These are phyloP conservation scores for Aptenodytes forsteri DNA, from an alignment of 2,113 vertebrate species.

Conservation along the genomic window DNA sequence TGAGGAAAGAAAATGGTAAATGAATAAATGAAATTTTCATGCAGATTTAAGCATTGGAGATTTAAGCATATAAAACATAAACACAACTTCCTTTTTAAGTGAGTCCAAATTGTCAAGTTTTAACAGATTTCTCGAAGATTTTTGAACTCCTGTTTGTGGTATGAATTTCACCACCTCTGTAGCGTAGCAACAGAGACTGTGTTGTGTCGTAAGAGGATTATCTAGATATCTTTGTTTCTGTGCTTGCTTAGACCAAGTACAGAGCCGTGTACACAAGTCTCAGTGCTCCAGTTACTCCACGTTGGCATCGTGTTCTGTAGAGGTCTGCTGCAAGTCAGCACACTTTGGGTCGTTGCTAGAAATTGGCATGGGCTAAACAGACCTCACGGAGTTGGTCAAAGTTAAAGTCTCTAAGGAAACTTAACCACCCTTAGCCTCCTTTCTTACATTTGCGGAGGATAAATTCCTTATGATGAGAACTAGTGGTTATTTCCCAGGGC, in stretches of 20 bases:
- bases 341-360: not conserved
- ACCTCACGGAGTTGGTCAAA: not conserved
- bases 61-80: not conserved
- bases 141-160: not conserved
- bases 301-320: rapidly evolving
- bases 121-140: not conserved
- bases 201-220: not conserved
- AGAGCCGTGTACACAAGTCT: not conserved
- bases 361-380: not conserved
- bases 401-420: not conserved
- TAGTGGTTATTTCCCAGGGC: not conserved
- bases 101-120: not conserved
- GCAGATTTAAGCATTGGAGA: not conserved
- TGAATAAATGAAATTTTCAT: not conserved
- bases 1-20: constrained; percentile 91
- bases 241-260: not conserved
- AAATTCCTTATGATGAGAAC: not conserved
- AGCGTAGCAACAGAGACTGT: not conserved
- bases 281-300: not conserved
- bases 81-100: not conserved
- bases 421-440: not conserved
- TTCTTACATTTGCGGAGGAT: not conserved
- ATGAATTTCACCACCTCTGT: not conserved
- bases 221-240: not conserved
- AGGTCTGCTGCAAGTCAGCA: not conserved